These are phyloP conservation scores for Nymphalis urticae DNA, from an alignment of 2,888 invertebrate species.

Conservation along the genomic window DNA sequence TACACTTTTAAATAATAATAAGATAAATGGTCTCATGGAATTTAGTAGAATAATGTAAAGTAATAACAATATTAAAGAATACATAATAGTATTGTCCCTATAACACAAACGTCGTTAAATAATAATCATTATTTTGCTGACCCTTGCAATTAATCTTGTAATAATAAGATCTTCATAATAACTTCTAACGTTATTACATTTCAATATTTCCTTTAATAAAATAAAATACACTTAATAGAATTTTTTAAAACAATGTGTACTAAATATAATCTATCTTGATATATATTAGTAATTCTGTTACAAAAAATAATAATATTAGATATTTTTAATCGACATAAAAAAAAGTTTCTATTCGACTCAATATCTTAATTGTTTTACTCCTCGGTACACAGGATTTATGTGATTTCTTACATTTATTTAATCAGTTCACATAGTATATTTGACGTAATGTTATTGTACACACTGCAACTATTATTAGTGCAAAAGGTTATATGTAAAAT, in stretches of 20 bases:
- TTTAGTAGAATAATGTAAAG: constrained; percentile 1
- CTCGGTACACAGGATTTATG: too few species aligned
- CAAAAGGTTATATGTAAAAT: too few species aligned
- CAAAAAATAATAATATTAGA: not conserved
- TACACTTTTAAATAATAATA: not conserved
- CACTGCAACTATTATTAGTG: too few species aligned
- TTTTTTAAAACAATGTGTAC: not conserved
- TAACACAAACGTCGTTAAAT: too few species aligned
- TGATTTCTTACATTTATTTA: too few species aligned
- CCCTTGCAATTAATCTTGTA: not conserved
- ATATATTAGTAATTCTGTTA: not conserved
- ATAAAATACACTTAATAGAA: not conserved
- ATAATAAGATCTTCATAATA: not conserved
- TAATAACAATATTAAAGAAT: too few species aligned
- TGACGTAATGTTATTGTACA: too few species aligned
- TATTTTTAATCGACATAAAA: too few species aligned
- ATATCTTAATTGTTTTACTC: not conserved
- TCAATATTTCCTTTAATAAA: not conserved
- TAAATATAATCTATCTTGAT: not conserved
- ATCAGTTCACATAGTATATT: too few species aligned
- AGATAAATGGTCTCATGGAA: not conserved
- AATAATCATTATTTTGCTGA: too few species aligned
- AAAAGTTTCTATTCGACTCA: not conserved
- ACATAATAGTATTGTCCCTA: too few species aligned
- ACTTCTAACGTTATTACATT: too few species aligned